phyloP scores from a whole-genome alignment of 1,140 invertebrate species.

The Drosophila tsacasi region DNA sequence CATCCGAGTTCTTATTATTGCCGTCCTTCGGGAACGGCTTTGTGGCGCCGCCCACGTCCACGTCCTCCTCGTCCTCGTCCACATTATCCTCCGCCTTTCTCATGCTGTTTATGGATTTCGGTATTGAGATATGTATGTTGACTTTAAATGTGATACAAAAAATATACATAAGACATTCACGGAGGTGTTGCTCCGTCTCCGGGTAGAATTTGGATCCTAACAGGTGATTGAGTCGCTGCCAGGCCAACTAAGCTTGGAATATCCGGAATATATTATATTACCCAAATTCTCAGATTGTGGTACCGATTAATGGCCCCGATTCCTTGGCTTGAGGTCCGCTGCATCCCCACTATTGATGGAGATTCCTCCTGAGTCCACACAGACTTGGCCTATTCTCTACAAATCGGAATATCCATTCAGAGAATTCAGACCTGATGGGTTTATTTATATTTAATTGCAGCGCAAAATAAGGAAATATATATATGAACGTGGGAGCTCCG shows the following conservation, averaged over 20 bases:
- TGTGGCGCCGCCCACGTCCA: background rate
- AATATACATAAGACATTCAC: slow-evolving; percentile 2
- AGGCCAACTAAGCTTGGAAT: slow-evolving; percentile 3
- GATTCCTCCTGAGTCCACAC: background rate
- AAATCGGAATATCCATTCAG: background rate
- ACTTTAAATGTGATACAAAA: slow-evolving; percentile 19
- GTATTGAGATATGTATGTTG: slow-evolving; percentile 4
- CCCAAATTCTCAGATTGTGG: no score
- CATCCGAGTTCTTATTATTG: no score
- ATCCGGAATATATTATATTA: background rate
- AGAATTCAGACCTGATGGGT: background rate
- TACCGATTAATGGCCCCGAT: background rate
- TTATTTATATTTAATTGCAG: background rate
- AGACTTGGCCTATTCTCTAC: background rate
- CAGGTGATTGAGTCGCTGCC: background rate
- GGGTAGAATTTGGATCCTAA: no score
- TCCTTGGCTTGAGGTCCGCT: no score
- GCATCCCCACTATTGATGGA: no score
- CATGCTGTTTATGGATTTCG: background rate
- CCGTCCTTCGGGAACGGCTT: background rate
- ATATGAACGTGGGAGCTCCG: background rate
- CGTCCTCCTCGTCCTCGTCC: background rate
- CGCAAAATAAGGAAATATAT: background rate
- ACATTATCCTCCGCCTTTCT: no score
- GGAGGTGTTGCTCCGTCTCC: background rate